Evolutionary conservation across 1,140 invertebrate genomes (phyloP).

Genomic region (Teleopsis dalmanni): DNA sequence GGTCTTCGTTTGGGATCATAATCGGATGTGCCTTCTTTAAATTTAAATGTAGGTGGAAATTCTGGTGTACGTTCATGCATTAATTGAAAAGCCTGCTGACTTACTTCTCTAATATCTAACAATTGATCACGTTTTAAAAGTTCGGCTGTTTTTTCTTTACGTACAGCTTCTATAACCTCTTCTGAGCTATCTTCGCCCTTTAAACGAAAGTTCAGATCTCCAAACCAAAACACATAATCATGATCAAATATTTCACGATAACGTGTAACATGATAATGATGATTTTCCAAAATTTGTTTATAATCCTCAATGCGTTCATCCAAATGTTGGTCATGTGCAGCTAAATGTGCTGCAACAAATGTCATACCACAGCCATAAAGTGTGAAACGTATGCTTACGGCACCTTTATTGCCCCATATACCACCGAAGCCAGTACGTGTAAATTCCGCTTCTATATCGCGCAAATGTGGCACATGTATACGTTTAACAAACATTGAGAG

Average conservation of each 20-base stretch:
- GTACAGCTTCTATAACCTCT: conserved; percentile 56
- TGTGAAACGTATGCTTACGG: conserved; percentile 76
- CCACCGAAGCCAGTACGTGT: conserved; percentile 83
- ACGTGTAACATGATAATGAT: conserved; percentile 61
- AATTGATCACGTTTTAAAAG: conserved; percentile 71
- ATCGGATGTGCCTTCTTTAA: conserved; percentile 59
- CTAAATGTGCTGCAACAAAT: conserved; percentile 81
- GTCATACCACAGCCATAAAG: conserved; percentile 80
- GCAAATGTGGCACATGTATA: conserved; percentile 68
- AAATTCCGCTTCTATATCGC: conserved; percentile 75
- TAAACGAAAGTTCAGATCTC: conserved; percentile 88
- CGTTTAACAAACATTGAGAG: conserved; percentile 67
- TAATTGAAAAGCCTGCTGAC: conserved; percentile 71
- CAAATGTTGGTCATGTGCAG: conserved; percentile 76
- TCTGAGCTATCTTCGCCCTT: conserved; percentile 54
- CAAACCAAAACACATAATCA: conserved; percentile 94
- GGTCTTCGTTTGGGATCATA: conserved; percentile 83
- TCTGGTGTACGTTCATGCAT: conserved; percentile 62
- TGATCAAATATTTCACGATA: conserved; percentile 81
- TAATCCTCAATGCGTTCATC: conserved; percentile 78
- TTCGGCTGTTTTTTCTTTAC: conserved; percentile 56
- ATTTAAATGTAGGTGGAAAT: conserved; percentile 89
- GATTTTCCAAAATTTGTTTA: conserved; percentile 68
- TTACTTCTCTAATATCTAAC: conserved; percentile 54
- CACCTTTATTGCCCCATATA: conserved; percentile 94